Evolutionary conservation across 2,113 vertebrate genomes (phyloP).

Genomic region (Delphinus delphis): DNA sequence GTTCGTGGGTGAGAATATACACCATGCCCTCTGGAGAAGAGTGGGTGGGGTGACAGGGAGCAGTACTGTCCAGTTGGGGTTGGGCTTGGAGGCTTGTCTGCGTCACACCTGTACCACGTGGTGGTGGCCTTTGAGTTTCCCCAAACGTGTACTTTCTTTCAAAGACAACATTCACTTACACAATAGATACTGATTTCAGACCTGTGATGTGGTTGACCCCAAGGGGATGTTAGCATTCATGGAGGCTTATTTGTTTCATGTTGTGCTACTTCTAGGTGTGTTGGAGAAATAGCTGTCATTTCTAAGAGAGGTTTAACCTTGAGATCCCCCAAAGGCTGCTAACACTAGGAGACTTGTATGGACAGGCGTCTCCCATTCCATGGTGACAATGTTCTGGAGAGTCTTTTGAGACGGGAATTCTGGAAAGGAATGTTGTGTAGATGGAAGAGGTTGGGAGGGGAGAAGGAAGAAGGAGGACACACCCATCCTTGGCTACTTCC

Average conservation of each 20-base stretch:
- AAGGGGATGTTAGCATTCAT: not conserved
- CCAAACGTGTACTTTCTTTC: not conserved
- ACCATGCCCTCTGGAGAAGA: not conserved
- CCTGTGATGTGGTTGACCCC: not conserved
- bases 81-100: not conserved
- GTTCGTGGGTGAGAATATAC: not conserved
- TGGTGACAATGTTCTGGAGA: not conserved
- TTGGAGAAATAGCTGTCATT: constrained; percentile 7
- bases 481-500: not conserved
- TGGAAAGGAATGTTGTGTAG: not conserved
- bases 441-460: not conserved
- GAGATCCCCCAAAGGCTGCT: not conserved
- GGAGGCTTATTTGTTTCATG: not conserved
- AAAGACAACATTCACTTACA: not conserved
- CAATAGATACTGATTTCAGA: not conserved
- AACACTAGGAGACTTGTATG: not conserved
- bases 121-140: constrained; percentile 15
- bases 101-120: not conserved
- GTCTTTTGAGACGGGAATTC: constrained; percentile 17
- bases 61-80: not conserved
- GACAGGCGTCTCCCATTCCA: not conserved
- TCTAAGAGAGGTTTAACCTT: not conserved
- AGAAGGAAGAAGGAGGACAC: not conserved
- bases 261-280: not conserved
- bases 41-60: not conserved